Evolutionary conservation across 2,113 vertebrate genomes (phyloP).

Genomic region (Orientallactaga bullata): DNA sequence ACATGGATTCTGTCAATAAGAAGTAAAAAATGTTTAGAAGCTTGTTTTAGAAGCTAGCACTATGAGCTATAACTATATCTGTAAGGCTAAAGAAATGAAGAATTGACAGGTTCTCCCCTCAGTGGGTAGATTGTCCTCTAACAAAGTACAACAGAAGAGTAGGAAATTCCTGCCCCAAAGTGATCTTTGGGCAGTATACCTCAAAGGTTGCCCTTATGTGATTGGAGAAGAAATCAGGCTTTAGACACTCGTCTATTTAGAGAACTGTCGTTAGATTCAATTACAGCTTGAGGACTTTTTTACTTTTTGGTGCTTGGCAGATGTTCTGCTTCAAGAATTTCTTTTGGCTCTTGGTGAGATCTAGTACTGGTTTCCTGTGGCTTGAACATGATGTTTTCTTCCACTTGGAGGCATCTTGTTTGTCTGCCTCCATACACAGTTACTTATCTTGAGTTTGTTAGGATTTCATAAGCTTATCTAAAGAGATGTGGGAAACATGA

Average conservation of each 20-base stretch:
- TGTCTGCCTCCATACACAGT: constrained; percentile 34
- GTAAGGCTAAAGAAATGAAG: background rate
- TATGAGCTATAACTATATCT: background rate
- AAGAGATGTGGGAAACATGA: background rate
- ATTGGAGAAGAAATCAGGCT: background rate
- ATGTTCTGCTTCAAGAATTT: constrained; percentile 31
- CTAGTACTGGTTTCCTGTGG: constrained; percentile 25
- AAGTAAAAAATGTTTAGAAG: background rate
- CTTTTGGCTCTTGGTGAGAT: constrained; percentile 27
- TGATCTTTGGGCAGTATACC: background rate
- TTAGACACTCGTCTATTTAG: constrained; percentile 9
- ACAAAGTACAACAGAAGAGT: background rate
- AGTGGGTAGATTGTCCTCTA: background rate
- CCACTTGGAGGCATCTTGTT: constrained; percentile 60
- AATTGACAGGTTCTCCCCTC: background rate
- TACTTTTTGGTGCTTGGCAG: constrained; percentile 28
- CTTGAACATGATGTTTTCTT: constrained; percentile 53
- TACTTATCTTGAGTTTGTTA: constrained; percentile 51
- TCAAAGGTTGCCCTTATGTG: background rate
- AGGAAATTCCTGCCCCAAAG: background rate
- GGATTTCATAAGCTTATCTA: constrained; percentile 45
- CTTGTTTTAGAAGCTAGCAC: background rate
- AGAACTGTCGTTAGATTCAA: background rate
- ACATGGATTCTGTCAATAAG: constrained; percentile 25
- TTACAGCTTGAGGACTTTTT: background rate